A percentile compares a stretch with the other conserved stretches of the same genome.
Conservation (phyloP, 2,113 vertebrate genomes). For the Tretioscincus oriximinensis region DNA sequence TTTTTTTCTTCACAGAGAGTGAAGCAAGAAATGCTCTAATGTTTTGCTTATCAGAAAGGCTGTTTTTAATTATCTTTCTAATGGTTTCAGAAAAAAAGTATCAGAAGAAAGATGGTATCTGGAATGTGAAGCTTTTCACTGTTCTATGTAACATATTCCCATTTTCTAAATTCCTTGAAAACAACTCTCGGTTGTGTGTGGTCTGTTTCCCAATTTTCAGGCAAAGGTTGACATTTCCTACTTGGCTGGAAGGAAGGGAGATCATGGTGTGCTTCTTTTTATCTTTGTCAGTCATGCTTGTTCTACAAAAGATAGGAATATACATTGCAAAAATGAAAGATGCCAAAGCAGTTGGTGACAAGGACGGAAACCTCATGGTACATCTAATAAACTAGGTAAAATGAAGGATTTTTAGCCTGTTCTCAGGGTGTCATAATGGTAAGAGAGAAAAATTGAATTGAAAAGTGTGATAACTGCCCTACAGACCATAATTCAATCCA, state of each 20-base stretch:
- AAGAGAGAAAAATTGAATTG: background rate
- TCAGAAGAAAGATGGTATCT: background rate
- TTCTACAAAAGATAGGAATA: too few relatives aligned
- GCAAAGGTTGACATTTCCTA: background rate
- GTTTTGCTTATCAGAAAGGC: background rate
- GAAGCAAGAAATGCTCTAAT: too few relatives aligned
- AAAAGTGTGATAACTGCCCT: background rate
- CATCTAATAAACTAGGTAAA: background rate
- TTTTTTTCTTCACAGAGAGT: background rate
- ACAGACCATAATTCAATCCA: background rate
- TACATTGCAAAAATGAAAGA: too few relatives aligned
- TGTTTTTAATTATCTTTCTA: background rate
- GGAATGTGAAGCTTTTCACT: background rate
- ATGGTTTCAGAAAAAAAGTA: too few relatives aligned
- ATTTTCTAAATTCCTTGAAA: background rate
- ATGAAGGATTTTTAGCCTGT: background rate
- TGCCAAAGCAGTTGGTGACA: too few relatives aligned
- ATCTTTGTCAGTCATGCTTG: too few relatives aligned
- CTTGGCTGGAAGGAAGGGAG: too few relatives aligned
- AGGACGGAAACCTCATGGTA: background rate
- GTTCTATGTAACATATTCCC: background rate
- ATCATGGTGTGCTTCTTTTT: too few relatives aligned
- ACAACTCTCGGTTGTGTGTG: background rate
- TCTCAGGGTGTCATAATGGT: background rate
- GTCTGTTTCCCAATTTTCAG: background rate